Conservation (phyloP, 2,113 vertebrate species). For the Raja brachyura region DNA sequence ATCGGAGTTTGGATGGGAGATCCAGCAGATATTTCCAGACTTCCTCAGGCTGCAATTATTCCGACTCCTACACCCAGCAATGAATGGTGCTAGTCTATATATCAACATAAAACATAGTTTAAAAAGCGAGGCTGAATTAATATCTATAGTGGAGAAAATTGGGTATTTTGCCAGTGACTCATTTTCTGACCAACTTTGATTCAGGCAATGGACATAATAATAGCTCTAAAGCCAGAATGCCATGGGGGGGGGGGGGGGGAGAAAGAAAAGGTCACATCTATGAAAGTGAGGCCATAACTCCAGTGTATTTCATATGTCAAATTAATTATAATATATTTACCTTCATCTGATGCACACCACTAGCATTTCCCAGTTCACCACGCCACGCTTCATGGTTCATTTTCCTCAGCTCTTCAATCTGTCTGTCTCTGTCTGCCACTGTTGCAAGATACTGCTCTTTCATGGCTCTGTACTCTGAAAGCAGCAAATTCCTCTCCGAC, state of each 20-base stretch:
- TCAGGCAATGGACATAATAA: not conserved
- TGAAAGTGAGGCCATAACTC: not conserved
- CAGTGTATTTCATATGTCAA: not conserved
- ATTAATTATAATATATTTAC: constrained; percentile 46
- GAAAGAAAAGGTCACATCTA: not conserved
- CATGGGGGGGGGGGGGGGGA: not conserved
- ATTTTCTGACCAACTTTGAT: not conserved
- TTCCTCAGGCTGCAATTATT: not conserved
- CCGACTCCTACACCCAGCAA: not conserved
- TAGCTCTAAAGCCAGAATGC: not conserved
- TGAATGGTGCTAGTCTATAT: not conserved
- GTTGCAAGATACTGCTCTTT: constrained; percentile 46
- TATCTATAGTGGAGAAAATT: not conserved
- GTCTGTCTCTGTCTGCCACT: constrained; percentile 51
- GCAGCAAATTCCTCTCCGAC: constrained; percentile 56
- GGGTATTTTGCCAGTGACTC: not conserved
- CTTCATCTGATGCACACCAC: constrained; percentile 45
- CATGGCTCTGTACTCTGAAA: constrained; percentile 51
- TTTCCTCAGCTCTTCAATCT: constrained; percentile 54
- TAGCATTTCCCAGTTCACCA: constrained; percentile 41
- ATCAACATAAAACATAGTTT: not conserved
- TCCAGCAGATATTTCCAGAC: no score
- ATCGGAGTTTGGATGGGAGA: no score
- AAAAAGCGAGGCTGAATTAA: not conserved
- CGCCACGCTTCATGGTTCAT: constrained; percentile 43